Evolutionary conservation across 2,797 vertebrate genomes (phyloP).

Genomic region (Leontocebus nigricollis): DNA sequence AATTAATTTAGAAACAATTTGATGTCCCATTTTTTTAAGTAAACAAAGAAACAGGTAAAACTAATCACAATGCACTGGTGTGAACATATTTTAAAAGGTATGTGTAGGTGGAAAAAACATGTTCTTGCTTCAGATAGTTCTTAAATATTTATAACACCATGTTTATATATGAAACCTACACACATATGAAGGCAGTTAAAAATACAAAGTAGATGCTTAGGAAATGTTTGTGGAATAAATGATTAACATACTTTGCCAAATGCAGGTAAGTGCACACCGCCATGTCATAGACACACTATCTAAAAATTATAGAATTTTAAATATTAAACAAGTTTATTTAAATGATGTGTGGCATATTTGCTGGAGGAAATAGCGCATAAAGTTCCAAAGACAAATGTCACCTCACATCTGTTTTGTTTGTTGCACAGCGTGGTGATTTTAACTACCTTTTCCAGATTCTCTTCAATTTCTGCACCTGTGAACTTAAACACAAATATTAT

Average conservation of each 20-base stretch:
- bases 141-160: conserved; percentile 54
- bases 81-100: conserved; percentile 40
- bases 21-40: conserved; percentile 20
- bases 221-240: conserved; percentile 42
- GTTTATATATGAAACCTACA: conserved; percentile 10
- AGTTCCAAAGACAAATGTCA: conserved; percentile 9
- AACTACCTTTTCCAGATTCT: conserved; percentile 35
- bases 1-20: conserved; percentile 66
- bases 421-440: conserved; percentile 9
- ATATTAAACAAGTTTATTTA: conserved; percentile 27
- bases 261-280: neutral
- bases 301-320: conserved; percentile 49
- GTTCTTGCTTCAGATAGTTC: conserved; percentile 53
- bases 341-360: conserved; percentile 18
- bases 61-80: conserved; percentile 2
- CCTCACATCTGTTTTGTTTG: conserved; percentile 58
- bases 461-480: conserved; percentile 62
- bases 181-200: conserved; percentile 10
- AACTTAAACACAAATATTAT: conserved; percentile 63
- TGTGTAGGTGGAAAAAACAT: conserved; percentile 10
- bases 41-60: conserved; percentile 57
- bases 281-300: neutral
- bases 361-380: neutral
- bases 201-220: conserved; percentile 31
- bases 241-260: neutral